Percentiles rank a stretch among this genome's conserved stretches.
Evolutionary conservation across 2,888 invertebrate species (phyloP).

Genomic region (Mellilla xanthometata): DNA sequence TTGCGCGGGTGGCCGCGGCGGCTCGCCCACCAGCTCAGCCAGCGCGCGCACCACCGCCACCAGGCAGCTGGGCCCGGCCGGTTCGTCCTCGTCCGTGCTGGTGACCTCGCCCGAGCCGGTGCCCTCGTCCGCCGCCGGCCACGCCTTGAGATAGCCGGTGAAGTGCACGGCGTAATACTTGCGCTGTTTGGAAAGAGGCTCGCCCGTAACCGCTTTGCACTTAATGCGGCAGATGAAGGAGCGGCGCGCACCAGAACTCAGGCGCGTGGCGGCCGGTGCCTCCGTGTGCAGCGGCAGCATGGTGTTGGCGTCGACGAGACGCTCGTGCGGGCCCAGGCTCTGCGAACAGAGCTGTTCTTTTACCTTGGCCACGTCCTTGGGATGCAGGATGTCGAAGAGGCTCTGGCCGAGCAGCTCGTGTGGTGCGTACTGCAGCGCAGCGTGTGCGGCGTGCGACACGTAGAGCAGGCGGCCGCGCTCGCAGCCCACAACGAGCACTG

Average conservation of each 20-base stretch:
- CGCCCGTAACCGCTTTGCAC: slow-evolving; percentile 77
- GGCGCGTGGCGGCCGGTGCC: slow-evolving; percentile 87
- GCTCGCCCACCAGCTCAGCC: slow-evolving; percentile 78
- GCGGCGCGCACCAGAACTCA: slow-evolving; percentile 94
- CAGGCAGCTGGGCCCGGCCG: slow-evolving; percentile 90
- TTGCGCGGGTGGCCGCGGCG: slow-evolving; percentile 66
- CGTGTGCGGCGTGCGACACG: slow-evolving; percentile 94
- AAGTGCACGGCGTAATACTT: slow-evolving; percentile 96
- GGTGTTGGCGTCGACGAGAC: slow-evolving; percentile 96
- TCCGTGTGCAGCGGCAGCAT: slow-evolving; percentile 96
- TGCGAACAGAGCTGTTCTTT: slow-evolving; percentile 97
- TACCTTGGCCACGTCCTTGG: slow-evolving; percentile 96
- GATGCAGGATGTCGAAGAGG: slow-evolving; percentile 96
- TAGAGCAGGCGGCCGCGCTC: slow-evolving; percentile 95
- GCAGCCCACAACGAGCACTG: slow-evolving; percentile 96
- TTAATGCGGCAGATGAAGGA: slow-evolving; percentile 98
- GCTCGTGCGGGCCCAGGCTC: slow-evolving; percentile 93
- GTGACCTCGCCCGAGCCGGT: no score
- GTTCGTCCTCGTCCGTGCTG: slow-evolving; percentile 80
- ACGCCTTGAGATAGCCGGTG: slow-evolving; percentile 95
- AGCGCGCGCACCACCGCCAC: slow-evolving; percentile 93
- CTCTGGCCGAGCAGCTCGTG: slow-evolving; percentile 95
- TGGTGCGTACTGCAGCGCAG: slow-evolving; percentile 91
- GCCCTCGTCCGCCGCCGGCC: slow-evolving; percentile 92
- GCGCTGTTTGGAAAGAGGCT: slow-evolving; percentile 88